phyloP scores from a whole-genome alignment of 2,113 vertebrate genomes.

The Zosterops pallidus region DNA sequence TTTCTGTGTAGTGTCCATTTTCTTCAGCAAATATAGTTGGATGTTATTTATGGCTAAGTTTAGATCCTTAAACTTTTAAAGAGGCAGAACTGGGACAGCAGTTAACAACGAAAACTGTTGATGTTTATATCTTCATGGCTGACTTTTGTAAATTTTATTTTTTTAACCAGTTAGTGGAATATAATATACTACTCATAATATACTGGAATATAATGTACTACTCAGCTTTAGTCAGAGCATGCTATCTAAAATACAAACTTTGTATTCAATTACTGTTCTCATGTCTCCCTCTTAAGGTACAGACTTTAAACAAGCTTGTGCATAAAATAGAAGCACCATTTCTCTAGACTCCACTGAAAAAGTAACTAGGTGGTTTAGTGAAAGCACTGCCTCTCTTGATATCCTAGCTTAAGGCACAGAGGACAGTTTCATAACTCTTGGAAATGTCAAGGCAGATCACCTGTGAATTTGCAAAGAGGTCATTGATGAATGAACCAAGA shows the following conservation, averaged over 20 bases:
- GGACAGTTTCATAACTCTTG: conserved; percentile 65
- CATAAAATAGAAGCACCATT: not conserved
- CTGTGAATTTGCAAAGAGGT: conserved; percentile 64
- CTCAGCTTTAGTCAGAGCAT: not conserved
- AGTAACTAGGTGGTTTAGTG: not conserved
- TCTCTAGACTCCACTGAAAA: not conserved
- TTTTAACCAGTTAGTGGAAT: not conserved
- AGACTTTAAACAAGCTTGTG: not conserved
- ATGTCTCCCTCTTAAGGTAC: not conserved
- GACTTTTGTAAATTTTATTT: not conserved
- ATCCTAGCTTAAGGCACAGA: conserved; percentile 15
- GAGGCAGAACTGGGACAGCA: not conserved
- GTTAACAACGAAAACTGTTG: not conserved
- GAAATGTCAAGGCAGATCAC: conserved; percentile 60
- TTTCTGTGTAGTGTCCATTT: not conserved
- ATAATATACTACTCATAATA: not conserved
- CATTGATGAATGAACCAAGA: conserved; percentile 58
- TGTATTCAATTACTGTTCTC: not conserved
- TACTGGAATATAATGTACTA: not conserved
- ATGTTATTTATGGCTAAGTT: not conserved
- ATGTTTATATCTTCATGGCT: not conserved
- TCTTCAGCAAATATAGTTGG: not conserved
- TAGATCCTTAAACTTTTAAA: not conserved
- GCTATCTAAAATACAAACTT: not conserved
- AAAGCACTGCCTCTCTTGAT: not conserved